Base-by-base conservation (phyloP, 2,888 invertebrate species). In the Lycaena phlaeas region DNA sequence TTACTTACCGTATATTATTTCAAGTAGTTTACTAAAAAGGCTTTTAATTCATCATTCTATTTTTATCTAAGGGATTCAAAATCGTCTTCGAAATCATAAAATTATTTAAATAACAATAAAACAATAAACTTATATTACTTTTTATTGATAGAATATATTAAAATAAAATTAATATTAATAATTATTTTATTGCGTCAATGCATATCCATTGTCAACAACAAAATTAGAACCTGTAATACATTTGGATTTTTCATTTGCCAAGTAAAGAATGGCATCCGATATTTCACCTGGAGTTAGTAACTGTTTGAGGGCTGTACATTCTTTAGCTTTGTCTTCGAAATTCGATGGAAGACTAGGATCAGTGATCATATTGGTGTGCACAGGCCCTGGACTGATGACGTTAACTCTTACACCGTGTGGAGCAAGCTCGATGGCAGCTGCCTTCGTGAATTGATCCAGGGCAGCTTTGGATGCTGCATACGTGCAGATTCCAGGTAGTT, bases 301-400 rank as follows among this genome's bases (percentile, higher is more conserved):
- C 41, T 52, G 53, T 11, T 54, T 38, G 2, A 61, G 28, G 0
- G 50, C 40, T 2, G 52, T 58, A 2, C 45, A 50, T 7, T 36
- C 36, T 14, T 38, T 40, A 10, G 44, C 42, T 2, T 54, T 41
- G 2, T 27, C 38, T 4, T 56, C 56, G 50, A 51, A 52, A 1
- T 48, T 22, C 0, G 40, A 14, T 3, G 46, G 31, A n/a, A 34
- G 10, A 1, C 47, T 38, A 3, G 46, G 26, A 11, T 55, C 57
- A 6, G 53, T 48, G 3, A 56, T n/a, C 26, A 64, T 49, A 25
- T 61, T 57, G 0, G 67, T 66, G 26, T 27, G 41, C 0, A 64
- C 61, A 0, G 63, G 59, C 1, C 66, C 66, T 6, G 96, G 96
- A 70, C 93, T 94, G 0, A 96, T 92, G 0, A 44, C 44, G 25